Conservation (phyloP, 2,113 vertebrate genomes). For the Elachura formosa region DNA sequence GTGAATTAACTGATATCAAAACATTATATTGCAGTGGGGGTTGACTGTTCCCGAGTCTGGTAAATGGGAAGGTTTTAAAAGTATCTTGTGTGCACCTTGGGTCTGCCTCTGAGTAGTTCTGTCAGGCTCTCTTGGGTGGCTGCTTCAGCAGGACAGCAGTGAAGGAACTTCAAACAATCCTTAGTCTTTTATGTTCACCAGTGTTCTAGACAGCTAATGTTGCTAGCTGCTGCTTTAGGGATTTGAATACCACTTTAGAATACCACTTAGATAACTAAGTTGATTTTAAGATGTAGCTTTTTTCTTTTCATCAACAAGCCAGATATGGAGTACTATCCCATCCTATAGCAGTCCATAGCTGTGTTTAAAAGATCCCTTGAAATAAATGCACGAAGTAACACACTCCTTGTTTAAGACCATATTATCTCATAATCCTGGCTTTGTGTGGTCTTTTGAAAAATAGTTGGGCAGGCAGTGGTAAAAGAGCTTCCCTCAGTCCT, state of each 20-base stretch:
- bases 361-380: not conserved
- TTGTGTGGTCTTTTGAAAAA: constrained; percentile 18
- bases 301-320: not conserved
- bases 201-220: not conserved
- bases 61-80: not conserved
- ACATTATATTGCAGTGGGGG: not conserved
- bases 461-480: constrained; percentile 56
- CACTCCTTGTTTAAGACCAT: constrained; percentile 60
- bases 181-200: not conserved
- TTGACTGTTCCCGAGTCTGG: not conserved
- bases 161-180: not conserved
- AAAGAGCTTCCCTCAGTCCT: not conserved
- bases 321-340: not conserved
- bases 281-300: not conserved
- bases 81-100: not conserved
- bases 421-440: constrained; percentile 72
- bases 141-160: not conserved
- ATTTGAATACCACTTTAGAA: not conserved
- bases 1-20: not conserved
- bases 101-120: not conserved
- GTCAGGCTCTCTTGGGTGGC: not conserved
- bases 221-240: not conserved
- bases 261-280: not conserved
- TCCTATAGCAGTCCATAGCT: not conserved
- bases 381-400: not conserved